Evolutionary conservation across 92 coral and sea anemone species (phyloP).

Genomic region (Parazoanthus darwini): DNA sequence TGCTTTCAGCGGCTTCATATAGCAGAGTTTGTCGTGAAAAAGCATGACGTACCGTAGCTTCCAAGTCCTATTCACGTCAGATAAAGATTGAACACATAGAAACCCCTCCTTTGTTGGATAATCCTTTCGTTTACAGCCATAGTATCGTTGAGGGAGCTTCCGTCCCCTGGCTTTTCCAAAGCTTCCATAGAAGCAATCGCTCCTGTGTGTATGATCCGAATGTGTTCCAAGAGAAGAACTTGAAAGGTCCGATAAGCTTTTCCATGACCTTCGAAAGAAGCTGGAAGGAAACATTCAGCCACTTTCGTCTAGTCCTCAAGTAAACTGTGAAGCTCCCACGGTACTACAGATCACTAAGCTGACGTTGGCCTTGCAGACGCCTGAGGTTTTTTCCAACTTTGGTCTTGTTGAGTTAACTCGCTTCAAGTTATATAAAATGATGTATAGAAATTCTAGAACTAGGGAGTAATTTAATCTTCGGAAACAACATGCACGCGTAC

Average conservation of each 20-base stretch:
- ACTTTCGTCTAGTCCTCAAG: too few relatives aligned
- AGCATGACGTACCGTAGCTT: conserved; percentile 31
- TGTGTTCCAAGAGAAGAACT: not conserved
- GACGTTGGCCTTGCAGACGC: not conserved
- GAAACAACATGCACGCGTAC: not conserved
- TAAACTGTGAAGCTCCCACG: not conserved
- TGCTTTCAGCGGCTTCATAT: conserved; percentile 25
- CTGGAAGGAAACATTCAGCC: not conserved
- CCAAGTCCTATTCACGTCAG: conserved; percentile 32
- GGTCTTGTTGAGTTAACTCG: not conserved
- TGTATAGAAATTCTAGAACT: not conserved
- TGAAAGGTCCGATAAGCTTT: not conserved
- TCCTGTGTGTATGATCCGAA: not conserved
- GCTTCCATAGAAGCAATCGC: not conserved
- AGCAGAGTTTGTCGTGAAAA: conserved; percentile 30
- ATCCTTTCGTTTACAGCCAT: conserved; percentile 23
- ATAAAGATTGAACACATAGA: conserved; percentile 30
- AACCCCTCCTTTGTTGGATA: conserved; percentile 33
- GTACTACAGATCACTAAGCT: not conserved
- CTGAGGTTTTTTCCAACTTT: too few relatives aligned
- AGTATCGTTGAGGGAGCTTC: conserved; percentile 14
- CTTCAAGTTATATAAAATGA: not conserved
- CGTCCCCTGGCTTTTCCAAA: conserved; percentile 1
- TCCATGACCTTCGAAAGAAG: conserved; percentile 3
- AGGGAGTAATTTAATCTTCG: not conserved